Evolutionary conservation across 2,113 vertebrate genomes (phyloP).

Genomic region (Steatornis caripensis): DNA sequence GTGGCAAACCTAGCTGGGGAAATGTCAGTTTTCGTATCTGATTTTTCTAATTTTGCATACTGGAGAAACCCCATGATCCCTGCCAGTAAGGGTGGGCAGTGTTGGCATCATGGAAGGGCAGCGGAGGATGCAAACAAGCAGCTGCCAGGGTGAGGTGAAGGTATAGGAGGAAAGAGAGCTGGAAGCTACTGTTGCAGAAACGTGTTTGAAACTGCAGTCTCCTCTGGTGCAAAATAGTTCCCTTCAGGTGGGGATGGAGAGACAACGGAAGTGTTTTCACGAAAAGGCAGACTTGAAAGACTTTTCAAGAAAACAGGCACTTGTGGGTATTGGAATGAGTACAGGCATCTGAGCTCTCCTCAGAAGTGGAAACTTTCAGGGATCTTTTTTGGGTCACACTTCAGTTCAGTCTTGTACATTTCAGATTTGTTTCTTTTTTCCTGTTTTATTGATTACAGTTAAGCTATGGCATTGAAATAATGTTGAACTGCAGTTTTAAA

Average conservation of each 20-base stretch:
- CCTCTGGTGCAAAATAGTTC: background rate
- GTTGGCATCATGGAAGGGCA: background rate
- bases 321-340: background rate
- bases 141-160: background rate
- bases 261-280: fast-evolving
- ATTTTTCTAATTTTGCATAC: background rate
- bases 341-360: background rate
- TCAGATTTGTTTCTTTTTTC: background rate
- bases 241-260: background rate
- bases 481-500: background rate
- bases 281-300: background rate
- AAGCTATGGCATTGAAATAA: background rate
- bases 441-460: background rate
- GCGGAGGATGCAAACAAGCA: background rate
- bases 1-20: background rate
- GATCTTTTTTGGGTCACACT: background rate
- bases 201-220: background rate
- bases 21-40: fast-evolving
- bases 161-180: background rate
- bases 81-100: background rate
- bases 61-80: background rate
- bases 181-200: background rate
- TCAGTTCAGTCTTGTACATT: background rate
- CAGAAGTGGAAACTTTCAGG: background rate
- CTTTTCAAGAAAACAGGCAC: background rate